A percentile compares a stretch with the other conserved stretches of the same genome.
These are phyloP conservation scores for Zygogramma bicolorata DNA, from an alignment of 2,888 invertebrate genomes.

Conservation along the genomic window DNA sequence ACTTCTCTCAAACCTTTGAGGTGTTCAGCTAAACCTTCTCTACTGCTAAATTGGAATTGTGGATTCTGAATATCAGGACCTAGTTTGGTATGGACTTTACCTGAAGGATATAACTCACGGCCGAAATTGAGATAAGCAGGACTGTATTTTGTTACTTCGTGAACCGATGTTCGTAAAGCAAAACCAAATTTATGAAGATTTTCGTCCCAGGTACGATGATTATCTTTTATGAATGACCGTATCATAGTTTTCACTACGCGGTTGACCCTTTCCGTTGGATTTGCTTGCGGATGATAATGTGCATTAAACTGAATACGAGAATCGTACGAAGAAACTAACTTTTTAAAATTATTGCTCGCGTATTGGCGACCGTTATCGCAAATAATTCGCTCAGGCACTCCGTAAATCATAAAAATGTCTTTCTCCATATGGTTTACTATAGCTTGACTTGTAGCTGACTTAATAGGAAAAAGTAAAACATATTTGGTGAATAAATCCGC, in stretches of 20 bases:
- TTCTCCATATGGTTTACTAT: conserved; percentile 23
- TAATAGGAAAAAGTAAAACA: conserved; percentile 22
- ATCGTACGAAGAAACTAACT: conserved; percentile 37
- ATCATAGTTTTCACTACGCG: conserved; percentile 53
- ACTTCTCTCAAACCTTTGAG: neutral
- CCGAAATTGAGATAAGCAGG: too few relatives aligned
- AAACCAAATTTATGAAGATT: conserved; percentile 48
- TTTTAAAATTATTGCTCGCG: conserved; percentile 4
- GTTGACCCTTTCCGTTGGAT: conserved; percentile 57
- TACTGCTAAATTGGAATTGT: neutral
- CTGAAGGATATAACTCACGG: too few relatives aligned
- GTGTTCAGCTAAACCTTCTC: conserved; percentile 1
- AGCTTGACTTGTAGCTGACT: conserved; percentile 19
- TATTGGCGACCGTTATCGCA: conserved; percentile 48
- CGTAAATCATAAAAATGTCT: conserved; percentile 43
- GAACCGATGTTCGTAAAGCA: conserved; percentile 46
- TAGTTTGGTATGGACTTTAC: conserved; percentile 17
- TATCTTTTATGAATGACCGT: conserved; percentile 13
- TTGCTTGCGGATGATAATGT: conserved; percentile 54
- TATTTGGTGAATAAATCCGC: conserved; percentile 35
- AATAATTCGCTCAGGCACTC: conserved; percentile 42
- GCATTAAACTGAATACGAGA: conserved; percentile 41
- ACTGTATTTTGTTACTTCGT: conserved; percentile 44
- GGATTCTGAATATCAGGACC: too few relatives aligned
- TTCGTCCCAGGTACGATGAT: conserved; percentile 47